A percentile compares a stretch with the other conserved stretches of the same genome.
These are phyloP conservation scores for Podargus strigoides DNA, from an alignment of 2,797 vertebrate species.

Conservation along the genomic window DNA sequence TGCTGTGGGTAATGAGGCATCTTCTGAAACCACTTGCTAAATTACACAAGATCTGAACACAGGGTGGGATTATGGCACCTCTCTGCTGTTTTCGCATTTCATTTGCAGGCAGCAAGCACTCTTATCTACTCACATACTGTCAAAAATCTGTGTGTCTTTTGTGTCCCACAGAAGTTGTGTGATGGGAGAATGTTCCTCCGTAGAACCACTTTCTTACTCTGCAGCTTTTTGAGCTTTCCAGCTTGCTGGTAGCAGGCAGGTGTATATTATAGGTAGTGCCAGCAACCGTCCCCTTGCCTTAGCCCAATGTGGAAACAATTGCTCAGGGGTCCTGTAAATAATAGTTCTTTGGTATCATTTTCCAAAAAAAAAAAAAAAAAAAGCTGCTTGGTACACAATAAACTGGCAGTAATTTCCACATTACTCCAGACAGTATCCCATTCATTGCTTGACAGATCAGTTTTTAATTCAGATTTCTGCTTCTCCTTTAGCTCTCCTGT, in stretches of 20 bases:
- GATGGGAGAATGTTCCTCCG: background rate
- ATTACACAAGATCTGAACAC: background rate
- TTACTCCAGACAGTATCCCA: background rate
- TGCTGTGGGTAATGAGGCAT: background rate
- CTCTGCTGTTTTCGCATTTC: background rate
- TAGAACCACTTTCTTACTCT: background rate
- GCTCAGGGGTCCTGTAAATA: background rate
- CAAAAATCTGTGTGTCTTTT: background rate
- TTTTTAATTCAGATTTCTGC: constrained; percentile 1
- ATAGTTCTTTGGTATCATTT: background rate
- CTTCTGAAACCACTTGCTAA: background rate
- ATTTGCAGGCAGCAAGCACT: background rate
- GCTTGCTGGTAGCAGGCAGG: background rate
- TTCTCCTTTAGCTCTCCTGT: background rate
- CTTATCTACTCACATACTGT: background rate
- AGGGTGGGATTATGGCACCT: background rate
- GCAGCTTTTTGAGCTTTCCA: background rate
- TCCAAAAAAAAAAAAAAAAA: background rate
- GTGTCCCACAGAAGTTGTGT: background rate
- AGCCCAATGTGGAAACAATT: background rate
- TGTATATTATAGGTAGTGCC: background rate
- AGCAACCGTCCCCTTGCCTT: background rate
- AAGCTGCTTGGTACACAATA: background rate
- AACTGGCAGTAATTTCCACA: background rate
- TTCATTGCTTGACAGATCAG: background rate